Percentiles rank a stretch among this genome's conserved stretches.
These are phyloP conservation scores for Megalops cyprinoides DNA, from an alignment of 2,797 vertebrate species.

Conservation along the genomic window DNA sequence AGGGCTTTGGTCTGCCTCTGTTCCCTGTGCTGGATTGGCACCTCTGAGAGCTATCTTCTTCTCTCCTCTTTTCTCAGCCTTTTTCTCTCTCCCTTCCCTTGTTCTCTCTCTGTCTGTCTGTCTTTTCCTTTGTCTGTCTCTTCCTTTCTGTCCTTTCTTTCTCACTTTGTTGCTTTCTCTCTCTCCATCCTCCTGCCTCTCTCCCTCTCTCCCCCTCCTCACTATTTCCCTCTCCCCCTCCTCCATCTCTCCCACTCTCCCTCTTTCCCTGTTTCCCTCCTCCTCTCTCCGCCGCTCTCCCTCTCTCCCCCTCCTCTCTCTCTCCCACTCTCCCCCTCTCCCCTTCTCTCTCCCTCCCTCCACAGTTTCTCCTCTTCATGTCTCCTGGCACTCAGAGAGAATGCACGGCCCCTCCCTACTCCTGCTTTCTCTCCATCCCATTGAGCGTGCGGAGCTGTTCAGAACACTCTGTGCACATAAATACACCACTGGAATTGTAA, in stretches of 20 bases:
- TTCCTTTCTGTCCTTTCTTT: background rate
- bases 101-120: background rate
- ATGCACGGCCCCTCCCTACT: too few relatives aligned
- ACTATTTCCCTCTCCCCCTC: too few relatives aligned
- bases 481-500: background rate
- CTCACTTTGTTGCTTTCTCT: background rate
- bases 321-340: too few relatives aligned
- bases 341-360: too few relatives aligned
- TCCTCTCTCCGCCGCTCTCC: too few relatives aligned
- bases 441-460: background rate
- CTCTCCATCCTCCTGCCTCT: background rate
- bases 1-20: slow-evolving; percentile 43
- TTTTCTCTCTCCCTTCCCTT: background rate
- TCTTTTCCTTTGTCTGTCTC: background rate
- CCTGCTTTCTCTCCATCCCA: too few relatives aligned
- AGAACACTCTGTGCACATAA: background rate
- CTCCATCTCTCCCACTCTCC: background rate
- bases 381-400: too few relatives aligned
- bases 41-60: slow-evolving; percentile 2
- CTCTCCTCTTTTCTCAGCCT: background rate
- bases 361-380: too few relatives aligned
- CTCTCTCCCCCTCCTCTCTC: too few relatives aligned
- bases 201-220: background rate
- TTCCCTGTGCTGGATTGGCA: background rate
- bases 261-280: too few relatives aligned